A percentile compares a stretch with the other conserved stretches of the same genome.
Evolutionary conservation across 2,797 vertebrate species (phyloP).

Genomic region (Margarornis squamiger): DNA sequence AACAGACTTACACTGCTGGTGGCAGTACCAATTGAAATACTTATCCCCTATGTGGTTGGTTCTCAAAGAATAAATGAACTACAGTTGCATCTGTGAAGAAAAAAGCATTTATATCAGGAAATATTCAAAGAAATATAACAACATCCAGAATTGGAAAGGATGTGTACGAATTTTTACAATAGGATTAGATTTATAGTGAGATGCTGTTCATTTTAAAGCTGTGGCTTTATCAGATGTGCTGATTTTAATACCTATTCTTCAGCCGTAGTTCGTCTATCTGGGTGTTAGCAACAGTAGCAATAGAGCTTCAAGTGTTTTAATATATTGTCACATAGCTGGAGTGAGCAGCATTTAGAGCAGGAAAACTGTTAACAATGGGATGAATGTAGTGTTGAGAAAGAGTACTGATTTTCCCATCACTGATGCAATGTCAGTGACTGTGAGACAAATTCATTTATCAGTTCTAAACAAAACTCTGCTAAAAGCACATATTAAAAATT

Average conservation of each 20-base stretch:
- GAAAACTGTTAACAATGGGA: not conserved
- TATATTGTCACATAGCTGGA: not conserved
- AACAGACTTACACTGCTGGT: fast-evolving
- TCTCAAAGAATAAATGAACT: not conserved
- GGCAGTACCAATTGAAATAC: not conserved
- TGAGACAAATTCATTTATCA: not conserved
- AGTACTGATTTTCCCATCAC: not conserved
- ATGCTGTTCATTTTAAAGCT: not conserved
- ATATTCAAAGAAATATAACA: not conserved
- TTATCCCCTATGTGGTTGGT: not conserved
- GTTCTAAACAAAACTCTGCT: not conserved
- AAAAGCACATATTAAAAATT: not conserved
- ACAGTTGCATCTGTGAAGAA: not conserved
- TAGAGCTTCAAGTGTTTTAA: not conserved
- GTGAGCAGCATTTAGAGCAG: not conserved
- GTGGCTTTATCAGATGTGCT: not conserved
- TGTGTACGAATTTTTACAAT: not conserved
- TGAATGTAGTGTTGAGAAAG: not conserved
- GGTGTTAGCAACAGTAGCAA: not conserved
- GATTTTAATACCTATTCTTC: not conserved
- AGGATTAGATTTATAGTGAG: not conserved
- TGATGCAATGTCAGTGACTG: not conserved
- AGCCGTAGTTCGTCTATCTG: not conserved
- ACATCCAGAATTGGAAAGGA: not conserved
- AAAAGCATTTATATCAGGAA: not conserved